These are phyloP conservation scores for Oreonectes daqikongensis DNA, from an alignment of 2,797 vertebrate genomes.

Conservation along the genomic window DNA sequence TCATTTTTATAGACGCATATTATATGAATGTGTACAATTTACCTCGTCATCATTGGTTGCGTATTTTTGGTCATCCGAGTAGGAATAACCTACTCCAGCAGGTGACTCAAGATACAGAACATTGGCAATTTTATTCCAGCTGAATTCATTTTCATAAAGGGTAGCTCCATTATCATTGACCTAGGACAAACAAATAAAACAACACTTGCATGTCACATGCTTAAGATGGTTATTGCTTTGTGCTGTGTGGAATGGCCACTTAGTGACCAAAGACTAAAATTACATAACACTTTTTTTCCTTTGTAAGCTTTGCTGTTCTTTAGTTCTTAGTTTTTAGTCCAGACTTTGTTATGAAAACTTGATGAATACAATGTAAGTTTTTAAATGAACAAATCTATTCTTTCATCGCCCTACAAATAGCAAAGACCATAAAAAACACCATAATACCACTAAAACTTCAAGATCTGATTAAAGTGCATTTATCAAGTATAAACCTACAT, in stretches of 20 bases:
- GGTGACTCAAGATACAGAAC: slow-evolving; percentile 80
- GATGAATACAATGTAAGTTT: no score
- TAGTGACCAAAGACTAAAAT: not conserved
- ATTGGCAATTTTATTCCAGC: slow-evolving; percentile 81
- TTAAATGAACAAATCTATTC: not conserved
- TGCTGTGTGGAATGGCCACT: not conserved
- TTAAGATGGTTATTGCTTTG: not conserved
- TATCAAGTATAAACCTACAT: slow-evolving; percentile 63
- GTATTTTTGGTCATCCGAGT: slow-evolving; percentile 74
- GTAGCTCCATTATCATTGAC: slow-evolving; percentile 73
- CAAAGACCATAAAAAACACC: not conserved
- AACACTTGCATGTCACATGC: not conserved
- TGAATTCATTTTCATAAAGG: slow-evolving; percentile 75
- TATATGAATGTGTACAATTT: not conserved
- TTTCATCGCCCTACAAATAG: no score
- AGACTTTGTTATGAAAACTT: no score
- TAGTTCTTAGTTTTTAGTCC: no score
- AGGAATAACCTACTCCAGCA: slow-evolving; percentile 80
- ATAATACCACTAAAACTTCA: not conserved
- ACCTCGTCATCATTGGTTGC: slow-evolving; percentile 75
- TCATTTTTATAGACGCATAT: not conserved
- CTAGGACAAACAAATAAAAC: slow-evolving; percentile 55
- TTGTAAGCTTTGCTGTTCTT: not conserved
- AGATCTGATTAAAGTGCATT: not conserved
- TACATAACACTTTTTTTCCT: not conserved